Conservation (phyloP, 2,113 vertebrate genomes). For the Leucoraja erinaceus region DNA sequence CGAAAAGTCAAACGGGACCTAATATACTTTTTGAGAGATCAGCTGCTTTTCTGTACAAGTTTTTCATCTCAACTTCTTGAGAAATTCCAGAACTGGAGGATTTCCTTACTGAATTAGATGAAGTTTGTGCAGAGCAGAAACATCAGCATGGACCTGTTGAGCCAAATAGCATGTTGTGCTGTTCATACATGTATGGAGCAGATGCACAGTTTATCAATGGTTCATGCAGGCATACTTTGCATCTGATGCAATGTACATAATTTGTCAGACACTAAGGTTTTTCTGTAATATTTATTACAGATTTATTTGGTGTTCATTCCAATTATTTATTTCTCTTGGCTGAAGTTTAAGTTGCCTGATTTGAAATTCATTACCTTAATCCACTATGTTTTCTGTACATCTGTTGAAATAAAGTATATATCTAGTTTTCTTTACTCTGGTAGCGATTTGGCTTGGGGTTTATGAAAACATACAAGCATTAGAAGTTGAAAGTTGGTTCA, state of each 20-base stretch:
- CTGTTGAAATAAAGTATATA: background rate
- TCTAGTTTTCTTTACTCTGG: background rate
- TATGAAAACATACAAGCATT: background rate
- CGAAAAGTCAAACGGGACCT: background rate
- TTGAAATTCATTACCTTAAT: background rate
- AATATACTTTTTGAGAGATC: background rate
- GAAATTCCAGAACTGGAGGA: background rate
- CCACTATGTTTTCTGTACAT: background rate
- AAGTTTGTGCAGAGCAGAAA: background rate
- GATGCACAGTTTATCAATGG: background rate
- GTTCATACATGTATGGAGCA: background rate
- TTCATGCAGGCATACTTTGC: too few species aligned
- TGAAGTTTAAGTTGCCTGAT: background rate
- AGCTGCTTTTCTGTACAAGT: background rate
- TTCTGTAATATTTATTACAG: background rate
- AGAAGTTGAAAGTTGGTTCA: background rate
- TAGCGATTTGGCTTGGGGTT: background rate
- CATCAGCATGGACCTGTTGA: background rate
- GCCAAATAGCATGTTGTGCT: background rate
- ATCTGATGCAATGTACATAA: too few species aligned
- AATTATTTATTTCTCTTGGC: background rate
- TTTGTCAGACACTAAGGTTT: too few species aligned
- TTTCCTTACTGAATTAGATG: background rate
- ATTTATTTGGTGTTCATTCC: background rate
- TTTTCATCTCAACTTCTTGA: background rate